Evolutionary conservation across 2,888 invertebrate species (phyloP).

Genomic region (Apotomis turbidana): DNA sequence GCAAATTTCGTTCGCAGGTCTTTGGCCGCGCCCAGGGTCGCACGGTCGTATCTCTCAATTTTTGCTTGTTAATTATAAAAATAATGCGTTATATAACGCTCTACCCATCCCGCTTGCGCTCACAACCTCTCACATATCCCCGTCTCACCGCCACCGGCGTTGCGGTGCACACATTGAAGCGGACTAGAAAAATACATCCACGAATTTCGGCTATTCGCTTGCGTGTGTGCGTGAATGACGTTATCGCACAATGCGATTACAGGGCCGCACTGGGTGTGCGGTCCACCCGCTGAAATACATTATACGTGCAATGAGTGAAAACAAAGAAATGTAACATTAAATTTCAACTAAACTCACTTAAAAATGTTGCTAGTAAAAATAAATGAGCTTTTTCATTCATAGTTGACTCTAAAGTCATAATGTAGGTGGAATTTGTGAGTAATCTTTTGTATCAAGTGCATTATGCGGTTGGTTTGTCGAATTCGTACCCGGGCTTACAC

Average conservation of each 20-base stretch:
- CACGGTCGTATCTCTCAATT: conserved; percentile 80
- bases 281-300: conserved; percentile 42
- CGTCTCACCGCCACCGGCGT: conserved; percentile 62
- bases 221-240: conserved; percentile 80
- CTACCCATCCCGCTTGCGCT: conserved; percentile 58
- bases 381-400: not conserved
- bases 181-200: conserved; percentile 80
- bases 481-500: conserved; percentile 78
- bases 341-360: not conserved
- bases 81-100: conserved; percentile 83
- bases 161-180: conserved; percentile 69
- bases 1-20: conserved; percentile 82
- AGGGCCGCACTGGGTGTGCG: conserved; percentile 68
- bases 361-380: not conserved
- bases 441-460: conserved; percentile 47
- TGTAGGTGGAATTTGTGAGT: not conserved
- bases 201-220: conserved; percentile 72
- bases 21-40: conserved; percentile 79
- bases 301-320: conserved; percentile 15
- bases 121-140: conserved; percentile 46
- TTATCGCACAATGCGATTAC: conserved; percentile 82
- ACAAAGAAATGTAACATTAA: not conserved
- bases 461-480: conserved; percentile 46
- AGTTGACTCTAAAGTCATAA: not conserved
- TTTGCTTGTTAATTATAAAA: conserved; percentile 84